Evolutionary conservation across 1,140 invertebrate species (phyloP).

Genomic region (Papilio polyxenes): DNA sequence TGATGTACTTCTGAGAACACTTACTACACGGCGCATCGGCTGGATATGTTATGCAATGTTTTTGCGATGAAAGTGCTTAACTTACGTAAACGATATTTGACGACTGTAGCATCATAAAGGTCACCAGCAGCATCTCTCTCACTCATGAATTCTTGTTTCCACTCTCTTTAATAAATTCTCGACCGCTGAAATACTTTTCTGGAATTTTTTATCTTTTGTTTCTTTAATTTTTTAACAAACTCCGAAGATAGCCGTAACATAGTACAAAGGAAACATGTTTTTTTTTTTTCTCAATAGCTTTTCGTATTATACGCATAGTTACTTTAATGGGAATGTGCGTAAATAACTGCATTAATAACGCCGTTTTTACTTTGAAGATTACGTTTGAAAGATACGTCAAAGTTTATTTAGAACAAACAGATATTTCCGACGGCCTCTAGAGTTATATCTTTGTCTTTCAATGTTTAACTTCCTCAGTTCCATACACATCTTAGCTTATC

Average conservation of each 20-base stretch:
- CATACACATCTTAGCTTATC: neutral
- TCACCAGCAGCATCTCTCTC: neutral
- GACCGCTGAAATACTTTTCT: neutral
- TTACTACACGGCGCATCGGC: neutral
- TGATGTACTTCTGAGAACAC: slow-evolving; percentile 3
- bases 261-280: too few species aligned
- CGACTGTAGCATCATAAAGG: neutral
- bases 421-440: neutral
- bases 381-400: neutral
- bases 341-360: too few species aligned
- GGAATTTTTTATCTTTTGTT: neutral
- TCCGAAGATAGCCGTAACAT: too few species aligned
- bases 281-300: too few species aligned
- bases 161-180: neutral
- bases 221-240: too few species aligned
- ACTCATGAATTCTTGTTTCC: neutral
- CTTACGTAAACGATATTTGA: slow-evolving; percentile 27
- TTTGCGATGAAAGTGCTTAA: slow-evolving; percentile 19
- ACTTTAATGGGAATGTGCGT: too few species aligned
- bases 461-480: slow-evolving; percentile 25
- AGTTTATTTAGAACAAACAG: slow-evolving; percentile 11
- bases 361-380: too few species aligned
- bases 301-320: too few species aligned
- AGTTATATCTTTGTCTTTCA: slow-evolving; percentile 10
- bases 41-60: neutral